Percentiles rank a stretch among this genome's conserved stretches.
phyloP scores from a whole-genome alignment of 23 tunicate species.

The Oikopleura dioica region DNA sequence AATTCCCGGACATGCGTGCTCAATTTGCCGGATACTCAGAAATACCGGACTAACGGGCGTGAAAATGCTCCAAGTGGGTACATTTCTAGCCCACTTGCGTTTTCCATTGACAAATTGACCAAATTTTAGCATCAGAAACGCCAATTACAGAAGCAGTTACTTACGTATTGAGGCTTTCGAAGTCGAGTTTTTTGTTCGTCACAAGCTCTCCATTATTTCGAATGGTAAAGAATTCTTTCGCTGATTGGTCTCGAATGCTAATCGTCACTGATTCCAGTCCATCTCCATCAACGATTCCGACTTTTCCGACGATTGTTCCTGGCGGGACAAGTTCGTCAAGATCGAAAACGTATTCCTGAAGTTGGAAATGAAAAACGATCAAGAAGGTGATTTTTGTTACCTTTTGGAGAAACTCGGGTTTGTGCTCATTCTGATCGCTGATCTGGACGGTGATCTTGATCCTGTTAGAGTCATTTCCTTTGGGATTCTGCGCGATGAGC shows the following conservation, averaged over 20 bases:
- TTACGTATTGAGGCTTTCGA: not conserved
- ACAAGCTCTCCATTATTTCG: not conserved
- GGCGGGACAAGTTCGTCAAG: not conserved
- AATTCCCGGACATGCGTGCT: too few relatives aligned
- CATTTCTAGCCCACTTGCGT: too few relatives aligned
- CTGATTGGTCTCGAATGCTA: not conserved
- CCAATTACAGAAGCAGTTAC: too few relatives aligned
- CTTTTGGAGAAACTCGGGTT: not conserved
- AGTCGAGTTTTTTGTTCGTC: constrained; percentile 8
- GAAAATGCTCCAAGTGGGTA: too few relatives aligned
- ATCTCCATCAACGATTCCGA: not conserved
- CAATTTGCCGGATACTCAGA: too few relatives aligned
- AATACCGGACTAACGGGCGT: too few relatives aligned
- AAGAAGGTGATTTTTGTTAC: not conserved
- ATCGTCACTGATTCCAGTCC: not conserved
- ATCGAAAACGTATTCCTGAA: not conserved
- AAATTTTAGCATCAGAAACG: too few relatives aligned
- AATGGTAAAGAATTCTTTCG: not conserved
- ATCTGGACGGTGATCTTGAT: not conserved
- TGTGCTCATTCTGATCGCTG: constrained; percentile 4
- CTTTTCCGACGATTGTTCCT: constrained; percentile 4
- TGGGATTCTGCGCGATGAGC: not conserved
- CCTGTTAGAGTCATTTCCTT: too few relatives aligned
- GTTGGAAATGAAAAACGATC: too few relatives aligned
- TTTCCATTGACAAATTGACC: too few relatives aligned